These are phyloP conservation scores for Nipponia nippon DNA, from an alignment of 2,113 vertebrate species.

Conservation along the genomic window DNA sequence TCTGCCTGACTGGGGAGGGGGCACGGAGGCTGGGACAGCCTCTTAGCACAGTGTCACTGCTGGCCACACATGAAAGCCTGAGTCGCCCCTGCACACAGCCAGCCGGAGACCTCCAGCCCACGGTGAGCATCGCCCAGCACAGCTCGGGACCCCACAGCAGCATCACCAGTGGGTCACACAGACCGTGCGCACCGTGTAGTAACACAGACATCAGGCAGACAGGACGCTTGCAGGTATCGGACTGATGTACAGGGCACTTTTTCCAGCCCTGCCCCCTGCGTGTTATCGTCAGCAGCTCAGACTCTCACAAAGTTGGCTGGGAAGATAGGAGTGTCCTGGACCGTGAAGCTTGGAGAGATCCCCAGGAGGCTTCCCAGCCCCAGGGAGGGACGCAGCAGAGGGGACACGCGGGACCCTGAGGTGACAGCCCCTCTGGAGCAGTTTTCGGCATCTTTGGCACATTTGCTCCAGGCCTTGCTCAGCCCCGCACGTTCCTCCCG, in stretches of 20 bases:
- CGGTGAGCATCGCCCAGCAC: accelerated
- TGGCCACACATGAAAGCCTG: accelerated
- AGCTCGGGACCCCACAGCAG: background rate
- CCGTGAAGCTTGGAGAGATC: accelerated
- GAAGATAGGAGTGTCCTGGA: no score
- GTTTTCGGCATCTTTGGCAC: accelerated
- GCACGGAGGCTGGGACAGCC: background rate
- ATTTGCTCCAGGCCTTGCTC: background rate
- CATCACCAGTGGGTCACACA: background rate
- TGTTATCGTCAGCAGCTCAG: background rate
- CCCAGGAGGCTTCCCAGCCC: background rate
- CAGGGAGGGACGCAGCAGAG: background rate
- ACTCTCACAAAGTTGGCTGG: background rate
- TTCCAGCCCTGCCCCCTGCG: background rate
- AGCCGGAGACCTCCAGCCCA: accelerated
- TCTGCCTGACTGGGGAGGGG: background rate
- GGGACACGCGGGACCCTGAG: accelerated
- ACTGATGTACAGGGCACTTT: background rate
- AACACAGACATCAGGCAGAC: background rate
- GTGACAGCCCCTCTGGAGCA: background rate
- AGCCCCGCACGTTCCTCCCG: background rate
- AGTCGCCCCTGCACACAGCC: background rate
- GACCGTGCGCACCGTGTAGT: accelerated
- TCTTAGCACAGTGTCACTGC: background rate
- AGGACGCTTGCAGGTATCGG: background rate